These are phyloP conservation scores for Callipepla squamata DNA, from an alignment of 2,113 vertebrate species.

Conservation along the genomic window DNA sequence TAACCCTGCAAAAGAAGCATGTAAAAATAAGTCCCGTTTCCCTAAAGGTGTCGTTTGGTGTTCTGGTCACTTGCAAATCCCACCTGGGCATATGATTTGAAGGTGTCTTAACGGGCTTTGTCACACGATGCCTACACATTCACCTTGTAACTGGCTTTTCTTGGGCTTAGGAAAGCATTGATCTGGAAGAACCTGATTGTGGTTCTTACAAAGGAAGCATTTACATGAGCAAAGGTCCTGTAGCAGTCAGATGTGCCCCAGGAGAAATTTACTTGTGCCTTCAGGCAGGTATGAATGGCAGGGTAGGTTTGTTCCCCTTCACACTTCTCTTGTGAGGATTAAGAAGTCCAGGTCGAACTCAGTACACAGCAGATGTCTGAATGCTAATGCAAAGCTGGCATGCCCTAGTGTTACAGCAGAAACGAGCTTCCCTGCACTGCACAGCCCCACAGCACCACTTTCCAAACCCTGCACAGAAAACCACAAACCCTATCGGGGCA, in stretches of 20 bases:
- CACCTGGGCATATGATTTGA: neutral
- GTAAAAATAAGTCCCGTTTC: neutral
- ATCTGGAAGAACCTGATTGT: no score
- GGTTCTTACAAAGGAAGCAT: neutral
- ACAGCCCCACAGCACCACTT: neutral
- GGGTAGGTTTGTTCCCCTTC: neutral
- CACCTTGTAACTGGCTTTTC: neutral
- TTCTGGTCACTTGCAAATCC: neutral
- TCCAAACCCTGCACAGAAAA: neutral
- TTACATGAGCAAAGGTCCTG: neutral
- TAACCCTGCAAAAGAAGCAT: neutral
- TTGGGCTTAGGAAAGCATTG: neutral
- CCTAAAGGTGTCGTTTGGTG: neutral
- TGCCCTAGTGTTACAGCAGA: neutral
- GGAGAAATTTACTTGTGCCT: neutral
- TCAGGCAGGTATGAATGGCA: neutral
- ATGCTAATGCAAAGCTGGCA: neutral
- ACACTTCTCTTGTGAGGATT: rapidly evolving
- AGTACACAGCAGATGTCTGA: neutral
- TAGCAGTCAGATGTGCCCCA: neutral
- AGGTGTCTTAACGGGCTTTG: neutral
- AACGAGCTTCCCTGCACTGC: neutral
- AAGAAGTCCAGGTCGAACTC: neutral
- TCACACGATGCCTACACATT: neutral
- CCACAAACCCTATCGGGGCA: neutral